Evolutionary conservation across 1,140 invertebrate species (phyloP), one percentile per base, ranked within the genome.

Genomic region (Ceratitis capitata): DNA sequence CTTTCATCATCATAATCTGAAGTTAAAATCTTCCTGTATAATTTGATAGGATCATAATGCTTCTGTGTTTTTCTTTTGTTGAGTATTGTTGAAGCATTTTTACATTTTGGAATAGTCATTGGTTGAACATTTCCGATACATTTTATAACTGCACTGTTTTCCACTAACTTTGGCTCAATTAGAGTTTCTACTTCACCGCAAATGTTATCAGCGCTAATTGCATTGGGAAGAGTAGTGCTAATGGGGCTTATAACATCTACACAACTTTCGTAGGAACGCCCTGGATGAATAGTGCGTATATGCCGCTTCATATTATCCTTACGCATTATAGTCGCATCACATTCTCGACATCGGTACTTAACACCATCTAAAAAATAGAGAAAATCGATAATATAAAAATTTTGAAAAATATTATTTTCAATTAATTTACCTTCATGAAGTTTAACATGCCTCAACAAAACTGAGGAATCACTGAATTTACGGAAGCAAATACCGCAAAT

Each of bases 271-370:
- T 88, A 89, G 0, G 86, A 29, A 6, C 69, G 88, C 4, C 92
- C 93, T 3, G 94, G 94, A 89, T 95, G 95, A 45, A 94, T 94
- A 86, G 95, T 94, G 56, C 94, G 93, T 35, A 95, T 92, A 89
- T 95, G 95, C 0, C 95, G 91, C 35, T 94, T 92, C 84, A 95
- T 91, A 86, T 95, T 95, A 87, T 95, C 95, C 87, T 94, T 95
- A 14, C 95, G 92, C 64, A 93, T 89, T 86, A 95, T 95, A 1
- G 91, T 92, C 1, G 93, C 93, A 4, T 93, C 92, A 88, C 95
- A 95, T 10, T 94, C 90, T 61, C 92, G 92, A 89, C 95, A 95
- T 14, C 93, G 92, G 87, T 93, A 95, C 0, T 93, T 92, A 23
- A 86, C 23, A 10, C 29, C 10, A 82, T 84, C 83, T 86, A 42